phyloP scores from a whole-genome alignment of 2,888 invertebrate genomes.

The Helobdella robusta region DNA sequence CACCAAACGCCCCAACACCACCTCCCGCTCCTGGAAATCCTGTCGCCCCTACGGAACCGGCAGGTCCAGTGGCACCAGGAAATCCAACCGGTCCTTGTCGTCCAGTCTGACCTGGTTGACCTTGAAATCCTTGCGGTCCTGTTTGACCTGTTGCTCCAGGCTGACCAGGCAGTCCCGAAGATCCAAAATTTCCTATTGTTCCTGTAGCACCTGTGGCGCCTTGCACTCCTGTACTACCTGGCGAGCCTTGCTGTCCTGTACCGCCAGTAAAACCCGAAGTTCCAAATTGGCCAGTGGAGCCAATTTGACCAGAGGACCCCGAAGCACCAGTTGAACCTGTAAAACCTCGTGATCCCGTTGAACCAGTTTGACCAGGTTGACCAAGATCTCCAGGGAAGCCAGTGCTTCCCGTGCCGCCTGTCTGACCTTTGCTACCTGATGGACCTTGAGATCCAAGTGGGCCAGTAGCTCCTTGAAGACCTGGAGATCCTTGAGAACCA shows the following conservation, averaged over 20 bases:
- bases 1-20: not conserved
- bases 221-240: slow-evolving; percentile 5
- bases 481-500: not conserved
- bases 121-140: slow-evolving; percentile 17
- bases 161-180: slow-evolving; percentile 16
- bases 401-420: slow-evolving; percentile 12
- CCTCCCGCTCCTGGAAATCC: slow-evolving; percentile 10
- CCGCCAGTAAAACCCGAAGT: not conserved
- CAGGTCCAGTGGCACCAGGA: slow-evolving; percentile 11
- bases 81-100: slow-evolving; percentile 1
- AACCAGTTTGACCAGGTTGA: slow-evolving; percentile 28
- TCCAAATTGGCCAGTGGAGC: slow-evolving; percentile 1
- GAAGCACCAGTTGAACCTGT: slow-evolving; percentile 57
- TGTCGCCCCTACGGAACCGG: slow-evolving; percentile 3
- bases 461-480: not conserved
- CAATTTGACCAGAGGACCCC: not conserved
- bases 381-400: slow-evolving; percentile 31
- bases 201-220: slow-evolving; percentile 21
- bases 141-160: slow-evolving; percentile 22
- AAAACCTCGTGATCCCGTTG: slow-evolving; percentile 37
- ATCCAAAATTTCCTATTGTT: slow-evolving; percentile 16
- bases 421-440: slow-evolving; percentile 17
- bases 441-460: slow-evolving; percentile 39
- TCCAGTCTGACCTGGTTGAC: slow-evolving; percentile 18
- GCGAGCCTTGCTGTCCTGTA: slow-evolving; percentile 3